Percentiles rank a stretch among this genome's conserved stretches.
Evolutionary conservation across 1,140 invertebrate genomes (phyloP).

Genomic region (Ylistrum balloti): DNA sequence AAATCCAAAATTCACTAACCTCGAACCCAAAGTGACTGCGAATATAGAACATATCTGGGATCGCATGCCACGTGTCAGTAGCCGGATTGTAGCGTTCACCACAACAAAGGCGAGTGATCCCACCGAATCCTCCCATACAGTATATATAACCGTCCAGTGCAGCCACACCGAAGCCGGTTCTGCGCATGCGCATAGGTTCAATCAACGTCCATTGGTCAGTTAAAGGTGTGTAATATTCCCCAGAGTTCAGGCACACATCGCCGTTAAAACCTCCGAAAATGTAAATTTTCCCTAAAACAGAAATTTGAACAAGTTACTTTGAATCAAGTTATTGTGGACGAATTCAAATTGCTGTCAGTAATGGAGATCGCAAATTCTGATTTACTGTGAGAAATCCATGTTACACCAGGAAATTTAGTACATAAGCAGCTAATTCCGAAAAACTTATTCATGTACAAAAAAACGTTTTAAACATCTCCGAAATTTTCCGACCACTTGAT

Average conservation of each 20-base stretch:
- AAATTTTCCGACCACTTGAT: too few species aligned
- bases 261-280: constrained; percentile 94
- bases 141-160: constrained; percentile 77
- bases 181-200: constrained; percentile 88
- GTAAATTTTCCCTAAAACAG: constrained; percentile 75
- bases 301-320: too few species aligned
- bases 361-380: too few species aligned
- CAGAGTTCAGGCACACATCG: constrained; percentile 92
- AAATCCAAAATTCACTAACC: constrained; percentile 77
- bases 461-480: too few species aligned
- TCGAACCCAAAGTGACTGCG: constrained; percentile 92
- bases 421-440: too few species aligned
- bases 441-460: too few species aligned
- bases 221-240: constrained; percentile 92
- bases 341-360: too few species aligned
- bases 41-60: constrained; percentile 91
- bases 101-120: constrained; percentile 82
- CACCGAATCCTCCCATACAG: constrained; percentile 84
- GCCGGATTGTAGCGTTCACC: constrained; percentile 87
- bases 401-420: too few species aligned
- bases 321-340: too few species aligned
- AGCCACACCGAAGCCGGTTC: constrained; percentile 80
- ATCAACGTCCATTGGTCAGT: constrained; percentile 94
- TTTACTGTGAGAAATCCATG: too few species aligned
- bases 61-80: constrained; percentile 86